Conservation (phyloP, 2,113 vertebrate genomes). For the Thunnus maccoyii region DNA sequence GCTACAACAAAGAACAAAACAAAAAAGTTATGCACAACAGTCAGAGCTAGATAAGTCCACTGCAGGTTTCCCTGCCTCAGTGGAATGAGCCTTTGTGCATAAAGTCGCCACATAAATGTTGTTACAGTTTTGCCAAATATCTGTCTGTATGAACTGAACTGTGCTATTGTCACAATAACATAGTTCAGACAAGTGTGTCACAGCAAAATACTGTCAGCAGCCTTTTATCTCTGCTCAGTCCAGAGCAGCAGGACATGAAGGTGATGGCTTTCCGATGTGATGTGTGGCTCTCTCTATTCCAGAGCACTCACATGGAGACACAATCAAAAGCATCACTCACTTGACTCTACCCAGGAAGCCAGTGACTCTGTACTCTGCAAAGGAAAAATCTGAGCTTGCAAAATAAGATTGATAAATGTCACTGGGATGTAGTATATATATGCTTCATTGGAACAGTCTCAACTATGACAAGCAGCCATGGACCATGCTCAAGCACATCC, state of each 20-base stretch:
- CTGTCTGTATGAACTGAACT: not conserved
- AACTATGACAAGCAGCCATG: constrained; percentile 21
- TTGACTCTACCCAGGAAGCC: constrained; percentile 46
- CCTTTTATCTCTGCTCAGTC: constrained; percentile 8
- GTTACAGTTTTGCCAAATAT: constrained; percentile 29
- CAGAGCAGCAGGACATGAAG: constrained; percentile 9
- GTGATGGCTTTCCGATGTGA: constrained; percentile 23
- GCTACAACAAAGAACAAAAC: constrained; percentile 37
- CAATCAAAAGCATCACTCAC: constrained; percentile 45
- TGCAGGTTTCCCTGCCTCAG: constrained; percentile 18
- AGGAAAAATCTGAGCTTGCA: constrained; percentile 20
- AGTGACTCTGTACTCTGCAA: constrained; percentile 31
- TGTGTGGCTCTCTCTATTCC: constrained; percentile 32
- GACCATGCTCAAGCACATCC: constrained; percentile 41
- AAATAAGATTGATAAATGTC: constrained; percentile 42
- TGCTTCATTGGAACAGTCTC: constrained; percentile 15
- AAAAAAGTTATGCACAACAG: constrained; percentile 21
- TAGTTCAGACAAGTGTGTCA: not conserved
- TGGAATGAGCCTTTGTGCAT: not conserved
- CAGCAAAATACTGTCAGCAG: constrained; percentile 7
- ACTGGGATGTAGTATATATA: constrained; percentile 21
- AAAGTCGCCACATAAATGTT: constrained; percentile 3
- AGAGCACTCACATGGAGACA: constrained; percentile 6
- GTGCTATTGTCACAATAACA: not conserved
- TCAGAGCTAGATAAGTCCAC: constrained; percentile 2